Base-by-base conservation (phyloP, 1,140 invertebrate species). In the Drosophila paulistorum region DNA sequence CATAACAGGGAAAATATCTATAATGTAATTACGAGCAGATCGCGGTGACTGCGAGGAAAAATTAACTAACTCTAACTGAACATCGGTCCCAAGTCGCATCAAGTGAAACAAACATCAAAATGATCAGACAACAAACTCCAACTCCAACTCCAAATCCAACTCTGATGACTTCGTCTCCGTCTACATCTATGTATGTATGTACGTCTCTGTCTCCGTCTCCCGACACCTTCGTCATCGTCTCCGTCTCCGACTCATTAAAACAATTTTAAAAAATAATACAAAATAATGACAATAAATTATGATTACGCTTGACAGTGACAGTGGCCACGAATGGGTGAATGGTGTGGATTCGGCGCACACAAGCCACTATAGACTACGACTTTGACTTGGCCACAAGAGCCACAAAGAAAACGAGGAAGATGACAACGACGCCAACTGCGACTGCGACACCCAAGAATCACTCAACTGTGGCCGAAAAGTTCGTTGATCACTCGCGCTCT, bases 221-320 rank as follows among this genome's bases (percentile, higher is more conserved):
- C 45, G 17, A 51, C 45, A 51, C 45, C 17, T 51, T 51, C 62
- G 35, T 37, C 67, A 55, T 60, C 75, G 63, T 68, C 77, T 60
- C 61, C 61, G 65, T 57, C 70, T 61, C 48, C 72, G 83, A 89
- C 84, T 89, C 84, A 89, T 89, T 89, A 89, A 89, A 89, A 89
- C 84, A 89, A 89, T 89, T 89, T 89, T 89, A 73, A 84, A 89
- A 89, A 89, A 89, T 89, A 89, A 89, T 89, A 89, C 83, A 89
- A 89, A 89, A 89, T 89, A 89, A 89, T 89, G 89, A 89, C 84
- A 89, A 89, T 89, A 89, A 89, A 89, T 89, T 89, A 89, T 89
- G 84, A 89, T 89, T 89, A 89, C 84, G 84, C 80, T 76, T 89
- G 84, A 84, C 84, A 89, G 84, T 89, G 84, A 89, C 84, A 89